Evolutionary conservation across 2,797 vertebrate genomes (phyloP).

Genomic region (Neopelma chrysocephalum): DNA sequence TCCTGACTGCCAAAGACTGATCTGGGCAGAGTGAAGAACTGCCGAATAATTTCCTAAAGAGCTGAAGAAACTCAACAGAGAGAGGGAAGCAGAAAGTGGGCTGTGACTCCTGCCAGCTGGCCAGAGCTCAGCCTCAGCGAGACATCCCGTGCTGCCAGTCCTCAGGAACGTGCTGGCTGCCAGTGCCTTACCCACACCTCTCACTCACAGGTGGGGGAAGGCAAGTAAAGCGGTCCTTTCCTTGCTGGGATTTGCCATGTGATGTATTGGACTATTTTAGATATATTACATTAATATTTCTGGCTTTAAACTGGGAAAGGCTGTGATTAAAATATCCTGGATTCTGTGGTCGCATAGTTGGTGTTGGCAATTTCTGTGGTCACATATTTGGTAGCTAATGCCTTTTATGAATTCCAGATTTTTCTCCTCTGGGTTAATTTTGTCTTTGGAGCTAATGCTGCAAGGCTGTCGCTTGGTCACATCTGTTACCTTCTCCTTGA

Average conservation of each 20-base stretch:
- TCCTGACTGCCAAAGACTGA: neutral
- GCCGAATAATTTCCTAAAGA: slow-evolving; percentile 35
- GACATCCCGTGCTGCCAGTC: neutral
- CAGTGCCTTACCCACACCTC: neutral
- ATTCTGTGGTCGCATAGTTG: slow-evolving; percentile 9
- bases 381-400: slow-evolving; percentile 56
- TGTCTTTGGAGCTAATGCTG: neutral
- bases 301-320: slow-evolving; percentile 20
- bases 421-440: slow-evolving; percentile 20
- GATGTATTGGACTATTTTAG: neutral
- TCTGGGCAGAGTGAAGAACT: neutral
- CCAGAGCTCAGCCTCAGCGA: neutral
- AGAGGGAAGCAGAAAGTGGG: neutral
- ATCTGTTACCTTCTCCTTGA: neutral
- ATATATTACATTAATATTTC: slow-evolving; percentile 30
- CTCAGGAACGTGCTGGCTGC: neutral
- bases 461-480: neutral
- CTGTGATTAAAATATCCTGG: slow-evolving; percentile 22
- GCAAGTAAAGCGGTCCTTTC: neutral
- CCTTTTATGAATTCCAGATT: slow-evolving; percentile 59
- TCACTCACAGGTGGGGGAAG: neutral
- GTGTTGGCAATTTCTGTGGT: slow-evolving; percentile 59
- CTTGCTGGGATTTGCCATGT: neutral
- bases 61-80: neutral
- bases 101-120: neutral